Percentiles rank a stretch among this genome's conserved stretches.
These are phyloP conservation scores for Caenorhabditis sp. DNA, from an alignment of 2,888 invertebrate genomes.

Conservation along the genomic window DNA sequence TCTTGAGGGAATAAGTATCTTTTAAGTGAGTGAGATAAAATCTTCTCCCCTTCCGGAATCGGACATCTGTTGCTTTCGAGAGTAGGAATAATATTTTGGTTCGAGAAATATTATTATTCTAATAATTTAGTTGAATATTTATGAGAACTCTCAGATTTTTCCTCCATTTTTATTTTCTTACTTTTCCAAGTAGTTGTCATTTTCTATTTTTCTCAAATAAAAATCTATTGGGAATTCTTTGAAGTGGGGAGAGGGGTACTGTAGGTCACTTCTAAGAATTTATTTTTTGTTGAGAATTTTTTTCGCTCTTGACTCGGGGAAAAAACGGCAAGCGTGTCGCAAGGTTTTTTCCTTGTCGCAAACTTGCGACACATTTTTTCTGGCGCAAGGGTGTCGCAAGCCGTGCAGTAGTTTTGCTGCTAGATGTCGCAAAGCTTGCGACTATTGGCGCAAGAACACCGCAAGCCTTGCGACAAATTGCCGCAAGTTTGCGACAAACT, in stretches of 20 bases:
- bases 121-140: not conserved
- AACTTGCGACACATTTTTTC: no score
- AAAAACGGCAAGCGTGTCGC: no score
- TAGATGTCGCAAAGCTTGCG: no score
- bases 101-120: not conserved
- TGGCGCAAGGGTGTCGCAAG: no score
- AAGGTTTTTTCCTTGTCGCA: no score
- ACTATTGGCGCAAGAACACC: no score
- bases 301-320: no score
- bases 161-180: not conserved
- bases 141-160: not conserved
- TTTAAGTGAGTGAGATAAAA: not conserved
- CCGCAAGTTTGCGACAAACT: no score
- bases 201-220: not conserved
- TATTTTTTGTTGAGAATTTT: not conserved
- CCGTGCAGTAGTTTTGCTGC: no score
- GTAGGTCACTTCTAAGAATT: conserved; percentile 1
- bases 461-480: no score
- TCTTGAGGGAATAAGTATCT: not conserved
- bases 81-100: not conserved
- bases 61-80: conserved; percentile 3
- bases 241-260: not conserved
- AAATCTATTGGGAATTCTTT: not conserved
- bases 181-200: not conserved
- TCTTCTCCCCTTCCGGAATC: not conserved